Conservation (phyloP, 2,888 invertebrate species). For the Branchinecta sandiegonensis region DNA sequence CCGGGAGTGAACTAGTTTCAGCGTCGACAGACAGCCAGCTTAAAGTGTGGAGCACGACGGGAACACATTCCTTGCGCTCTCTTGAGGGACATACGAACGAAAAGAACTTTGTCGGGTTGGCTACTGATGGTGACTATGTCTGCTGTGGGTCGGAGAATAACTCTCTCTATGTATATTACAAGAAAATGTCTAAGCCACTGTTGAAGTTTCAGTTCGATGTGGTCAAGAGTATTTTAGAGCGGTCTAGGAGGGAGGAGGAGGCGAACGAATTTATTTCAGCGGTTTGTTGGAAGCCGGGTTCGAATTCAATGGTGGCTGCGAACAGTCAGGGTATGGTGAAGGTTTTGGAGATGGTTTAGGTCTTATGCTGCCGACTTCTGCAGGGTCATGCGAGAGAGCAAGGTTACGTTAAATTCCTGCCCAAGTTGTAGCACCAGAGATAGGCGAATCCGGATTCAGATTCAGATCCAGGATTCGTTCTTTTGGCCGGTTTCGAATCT, state of each 20-base stretch:
- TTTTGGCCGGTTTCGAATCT: no score
- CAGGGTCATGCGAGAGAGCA: no score
- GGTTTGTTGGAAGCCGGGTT: conserved; percentile 77
- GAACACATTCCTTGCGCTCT: conserved; percentile 54
- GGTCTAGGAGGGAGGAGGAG: conserved; percentile 55
- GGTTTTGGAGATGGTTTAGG: conserved; percentile 59
- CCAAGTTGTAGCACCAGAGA: no score
- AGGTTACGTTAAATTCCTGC: no score
- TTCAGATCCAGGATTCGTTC: no score
- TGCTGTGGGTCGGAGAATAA: conserved; percentile 93
- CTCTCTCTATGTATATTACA: conserved; percentile 78
- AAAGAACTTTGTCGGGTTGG: conserved; percentile 87
- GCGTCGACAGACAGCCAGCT: conserved; percentile 82
- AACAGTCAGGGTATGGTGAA: conserved; percentile 89
- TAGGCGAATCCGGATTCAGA: no score
- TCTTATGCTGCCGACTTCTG: no score
- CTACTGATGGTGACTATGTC: conserved; percentile 79
- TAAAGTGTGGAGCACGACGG: conserved; percentile 70
- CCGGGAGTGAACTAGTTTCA: conserved; percentile 68
- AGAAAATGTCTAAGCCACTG: conserved; percentile 69
- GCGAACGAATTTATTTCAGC: conserved; percentile 87
- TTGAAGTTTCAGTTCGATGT: conserved; percentile 76
- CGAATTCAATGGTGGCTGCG: conserved; percentile 74
- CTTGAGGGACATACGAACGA: conserved; percentile 86
- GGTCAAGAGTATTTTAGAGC: conserved; percentile 56